A percentile compares a stretch with the other conserved stretches of the same genome.
phyloP scores from a whole-genome alignment of 2,888 invertebrate species.

The Pristionchus entomophagus region DNA sequence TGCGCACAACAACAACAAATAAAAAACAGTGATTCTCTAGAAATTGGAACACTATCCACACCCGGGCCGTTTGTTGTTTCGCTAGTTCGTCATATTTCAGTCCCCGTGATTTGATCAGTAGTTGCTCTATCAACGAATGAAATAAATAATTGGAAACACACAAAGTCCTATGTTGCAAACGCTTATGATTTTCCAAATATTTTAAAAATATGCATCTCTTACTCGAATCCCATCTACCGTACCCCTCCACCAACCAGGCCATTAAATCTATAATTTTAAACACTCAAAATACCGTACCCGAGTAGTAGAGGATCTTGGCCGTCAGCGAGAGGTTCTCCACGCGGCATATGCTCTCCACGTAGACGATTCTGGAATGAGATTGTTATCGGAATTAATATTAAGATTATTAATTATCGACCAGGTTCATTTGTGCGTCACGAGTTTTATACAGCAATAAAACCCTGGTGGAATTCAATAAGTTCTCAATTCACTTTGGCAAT shows the following conservation, averaged over 20 bases:
- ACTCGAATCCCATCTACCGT: not conserved
- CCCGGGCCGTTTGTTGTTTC: no score
- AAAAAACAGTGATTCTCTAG: no score
- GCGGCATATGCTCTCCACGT: constrained; percentile 94
- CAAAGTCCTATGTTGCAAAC: no score
- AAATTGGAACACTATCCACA: no score
- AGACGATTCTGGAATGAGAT: constrained; percentile 84
- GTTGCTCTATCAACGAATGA: no score
- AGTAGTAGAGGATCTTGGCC: constrained; percentile 85
- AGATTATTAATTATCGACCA: not conserved
- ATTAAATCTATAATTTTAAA: constrained; percentile 1
- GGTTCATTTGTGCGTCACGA: not conserved
- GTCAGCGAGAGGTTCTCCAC: constrained; percentile 90
- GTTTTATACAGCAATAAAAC: not conserved
- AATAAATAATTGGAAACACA: no score
- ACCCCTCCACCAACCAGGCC: not conserved
- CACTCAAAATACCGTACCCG: constrained; percentile 75
- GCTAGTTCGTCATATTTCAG: no score
- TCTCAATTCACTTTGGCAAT: not conserved
- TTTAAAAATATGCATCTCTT: no score
- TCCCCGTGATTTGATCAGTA: no score
- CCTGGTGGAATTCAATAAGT: not conserved
- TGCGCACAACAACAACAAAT: no score
- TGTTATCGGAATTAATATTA: not conserved
- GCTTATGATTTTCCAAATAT: no score